A percentile compares a stretch with the other conserved stretches of the same genome.
These are phyloP conservation scores for Holacanthus passer DNA, from an alignment of 2,113 vertebrate species.

Conservation along the genomic window DNA sequence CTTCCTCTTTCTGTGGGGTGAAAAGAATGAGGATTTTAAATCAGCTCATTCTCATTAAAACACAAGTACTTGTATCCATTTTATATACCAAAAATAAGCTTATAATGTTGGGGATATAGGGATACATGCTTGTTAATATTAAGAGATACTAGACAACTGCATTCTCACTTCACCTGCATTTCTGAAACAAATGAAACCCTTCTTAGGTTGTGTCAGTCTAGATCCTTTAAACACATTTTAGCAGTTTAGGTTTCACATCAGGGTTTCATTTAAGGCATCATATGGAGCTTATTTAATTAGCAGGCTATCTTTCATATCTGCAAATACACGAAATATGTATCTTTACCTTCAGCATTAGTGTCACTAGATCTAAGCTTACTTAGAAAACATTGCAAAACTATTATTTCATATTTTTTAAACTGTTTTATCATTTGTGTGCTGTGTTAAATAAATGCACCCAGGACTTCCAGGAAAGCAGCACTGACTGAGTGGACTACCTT, in stretches of 20 bases:
- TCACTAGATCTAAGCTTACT: not conserved
- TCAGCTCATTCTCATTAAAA: not conserved
- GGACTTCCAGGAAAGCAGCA: not conserved
- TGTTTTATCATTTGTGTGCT: not conserved
- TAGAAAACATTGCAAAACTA: too few relatives aligned
- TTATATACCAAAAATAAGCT: not conserved
- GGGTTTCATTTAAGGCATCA: not conserved
- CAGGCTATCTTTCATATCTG: not conserved
- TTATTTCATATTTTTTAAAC: too few relatives aligned
- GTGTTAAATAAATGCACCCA: too few relatives aligned
- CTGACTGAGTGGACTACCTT: not conserved
- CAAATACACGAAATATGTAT: not conserved
- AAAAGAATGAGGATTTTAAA: not conserved
- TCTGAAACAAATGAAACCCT: not conserved
- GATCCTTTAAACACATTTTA: not conserved
- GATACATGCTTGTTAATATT: not conserved
- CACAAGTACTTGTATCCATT: not conserved
- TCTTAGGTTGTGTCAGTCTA: not conserved
- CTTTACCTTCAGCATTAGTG: not conserved
- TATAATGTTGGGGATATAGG: not conserved
- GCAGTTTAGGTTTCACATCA: constrained; percentile 4
- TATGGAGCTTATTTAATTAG: not conserved
- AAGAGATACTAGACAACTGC: not conserved
- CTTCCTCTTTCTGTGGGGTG: constrained; percentile 79
- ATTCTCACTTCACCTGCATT: not conserved